Evolutionary conservation across 2,797 vertebrate genomes (phyloP), one percentile per base, ranked within the genome.

Genomic region (Natrix natrix): DNA sequence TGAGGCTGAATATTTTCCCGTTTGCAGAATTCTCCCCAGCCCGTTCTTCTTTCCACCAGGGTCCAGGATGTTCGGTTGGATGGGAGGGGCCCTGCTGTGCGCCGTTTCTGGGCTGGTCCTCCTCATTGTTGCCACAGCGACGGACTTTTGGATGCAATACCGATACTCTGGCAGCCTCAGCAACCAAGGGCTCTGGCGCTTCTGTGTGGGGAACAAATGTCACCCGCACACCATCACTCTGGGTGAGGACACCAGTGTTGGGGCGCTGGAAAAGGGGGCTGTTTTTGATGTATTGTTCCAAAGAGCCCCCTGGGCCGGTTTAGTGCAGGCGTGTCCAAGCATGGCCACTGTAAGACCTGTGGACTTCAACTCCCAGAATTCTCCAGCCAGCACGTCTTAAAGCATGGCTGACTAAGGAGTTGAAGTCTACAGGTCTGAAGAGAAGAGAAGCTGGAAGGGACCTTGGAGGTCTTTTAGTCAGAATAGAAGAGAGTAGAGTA

Each of bases 61-160:
- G 90, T 32, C 78, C 12, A 14, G 8, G 63, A 97, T 98, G 97
- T 97, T 98, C 91, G 97, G 97, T 89, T 93, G 98, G 87, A 97
- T 97, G 16, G 97, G 98, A 59, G 98, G 98, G 69, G 98, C 98
- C 93, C 97, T 98, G 10, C 97, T 98, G 48, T 98, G 98, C 3
- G 98, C 98, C 0, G 96, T 97, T 92, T 98, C 96, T 0, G 97
- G 98, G 90, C 97, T 99, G 14, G 97, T 98, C 92, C 98, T 99
- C 60, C 98, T 99, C 66, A 98, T 98, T 37, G 97, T 98, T 55
- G 98, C 98, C 91, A 98, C 98, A 0, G 97, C 98, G 0, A 99
- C 98, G 0, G 98, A 98, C 93, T 98, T 98, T 96, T 99, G 98
- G 98, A 97, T 98, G 98, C 98, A 98, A 95, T 98, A 98, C 91